These are phyloP conservation scores for Borostomias antarcticus DNA, from an alignment of 2,797 vertebrate genomes.

Conservation along the genomic window DNA sequence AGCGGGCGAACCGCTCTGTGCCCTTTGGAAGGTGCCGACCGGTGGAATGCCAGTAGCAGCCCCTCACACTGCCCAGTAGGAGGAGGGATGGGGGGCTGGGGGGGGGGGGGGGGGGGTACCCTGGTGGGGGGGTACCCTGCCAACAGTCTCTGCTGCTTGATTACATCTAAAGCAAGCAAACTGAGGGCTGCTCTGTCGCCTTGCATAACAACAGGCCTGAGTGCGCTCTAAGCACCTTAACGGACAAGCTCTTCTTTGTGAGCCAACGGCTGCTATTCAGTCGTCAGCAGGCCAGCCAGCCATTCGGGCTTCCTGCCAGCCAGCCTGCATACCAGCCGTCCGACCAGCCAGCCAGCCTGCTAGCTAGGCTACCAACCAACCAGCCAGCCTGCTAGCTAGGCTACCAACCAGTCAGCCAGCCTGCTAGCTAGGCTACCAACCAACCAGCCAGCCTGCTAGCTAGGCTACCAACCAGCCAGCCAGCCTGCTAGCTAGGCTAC, in stretches of 20 bases:
- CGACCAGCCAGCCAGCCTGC: not conserved
- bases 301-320: not conserved
- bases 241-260: constrained; percentile 85
- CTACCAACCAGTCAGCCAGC: not conserved
- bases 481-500: not conserved
- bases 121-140: constrained; percentile 59
- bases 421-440: not conserved
- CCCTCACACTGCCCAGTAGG: constrained; percentile 32
- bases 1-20: constrained; percentile 37
- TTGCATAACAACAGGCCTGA: constrained; percentile 85
- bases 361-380: not conserved
- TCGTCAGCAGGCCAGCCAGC: no score
- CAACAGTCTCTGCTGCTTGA: constrained; percentile 70
- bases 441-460: not conserved
- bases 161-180: constrained; percentile 76
- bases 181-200: constrained; percentile 73
- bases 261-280: constrained; percentile 62
- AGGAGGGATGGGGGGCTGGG: no score
- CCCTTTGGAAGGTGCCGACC: constrained; percentile 34
- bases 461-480: not conserved
- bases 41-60: constrained; percentile 60
- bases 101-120: constrained; percentile 31
- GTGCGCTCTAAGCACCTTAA: constrained; percentile 75
- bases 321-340: not conserved
- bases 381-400: not conserved